Percentiles rank a stretch among this genome's conserved stretches.
Conservation (phyloP, 2,888 invertebrate species). For the Lamellibrachia satsuma region DNA sequence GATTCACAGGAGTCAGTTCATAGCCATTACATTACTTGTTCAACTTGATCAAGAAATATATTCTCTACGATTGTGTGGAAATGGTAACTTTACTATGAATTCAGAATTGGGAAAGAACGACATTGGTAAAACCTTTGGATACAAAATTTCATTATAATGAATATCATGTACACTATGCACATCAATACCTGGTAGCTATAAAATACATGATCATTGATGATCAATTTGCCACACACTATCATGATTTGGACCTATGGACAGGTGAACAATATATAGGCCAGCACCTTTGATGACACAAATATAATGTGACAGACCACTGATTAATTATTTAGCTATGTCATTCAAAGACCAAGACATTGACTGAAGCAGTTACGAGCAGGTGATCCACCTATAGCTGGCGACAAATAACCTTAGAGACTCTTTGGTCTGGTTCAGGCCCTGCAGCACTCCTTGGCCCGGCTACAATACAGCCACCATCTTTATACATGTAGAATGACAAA, state of each 20-base stretch:
- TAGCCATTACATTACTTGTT: not conserved
- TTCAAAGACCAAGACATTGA: not conserved
- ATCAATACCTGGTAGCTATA: not conserved
- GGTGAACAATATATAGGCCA: not conserved
- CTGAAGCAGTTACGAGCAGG: not conserved
- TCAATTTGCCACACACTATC: not conserved
- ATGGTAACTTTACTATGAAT: not conserved
- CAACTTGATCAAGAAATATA: not conserved
- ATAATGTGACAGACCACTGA: not conserved
- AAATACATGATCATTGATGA: not conserved
- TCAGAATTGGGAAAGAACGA: not conserved
- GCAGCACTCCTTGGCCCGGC: not conserved
- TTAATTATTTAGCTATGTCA: not conserved
- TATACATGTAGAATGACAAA: not conserved
- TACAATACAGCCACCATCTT: not conserved
- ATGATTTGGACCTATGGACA: not conserved
- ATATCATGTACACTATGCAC: not conserved
- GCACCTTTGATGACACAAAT: not conserved
- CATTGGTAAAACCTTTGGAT: no score
- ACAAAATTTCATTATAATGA: not conserved
- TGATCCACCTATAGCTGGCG: not conserved
- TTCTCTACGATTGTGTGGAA: not conserved
- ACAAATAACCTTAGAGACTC: not conserved
- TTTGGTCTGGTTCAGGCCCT: not conserved
- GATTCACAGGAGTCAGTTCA: not conserved